phyloP scores from a whole-genome alignment of 2,888 invertebrate species.

The Autographa pulchrina region DNA sequence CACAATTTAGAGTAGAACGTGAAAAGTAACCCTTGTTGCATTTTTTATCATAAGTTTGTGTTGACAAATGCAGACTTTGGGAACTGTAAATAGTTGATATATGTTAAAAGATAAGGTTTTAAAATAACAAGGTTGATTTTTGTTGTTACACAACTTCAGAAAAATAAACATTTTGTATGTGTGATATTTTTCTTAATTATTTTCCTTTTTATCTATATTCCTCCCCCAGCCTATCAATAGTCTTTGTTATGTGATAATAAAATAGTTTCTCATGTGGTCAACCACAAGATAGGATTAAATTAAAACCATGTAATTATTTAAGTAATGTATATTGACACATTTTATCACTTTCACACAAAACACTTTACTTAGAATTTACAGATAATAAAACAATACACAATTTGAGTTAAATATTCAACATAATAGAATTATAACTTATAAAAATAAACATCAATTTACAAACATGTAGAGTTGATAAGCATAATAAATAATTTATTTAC shows the following conservation, averaged over 20 bases:
- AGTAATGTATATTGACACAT: slow-evolving; percentile 88
- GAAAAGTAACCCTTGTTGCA: slow-evolving; percentile 87
- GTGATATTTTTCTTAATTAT: slow-evolving; percentile 83
- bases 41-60: slow-evolving; percentile 88
- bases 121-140: slow-evolving; percentile 89
- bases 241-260: slow-evolving; percentile 12
- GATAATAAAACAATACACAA: slow-evolving; percentile 83
- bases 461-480: slow-evolving; percentile 54
- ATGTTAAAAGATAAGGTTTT: slow-evolving; percentile 88
- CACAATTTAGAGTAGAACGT: slow-evolving; percentile 87
- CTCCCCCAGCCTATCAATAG: slow-evolving; percentile 56
- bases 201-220: slow-evolving; percentile 62
- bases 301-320: slow-evolving; percentile 75
- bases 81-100: slow-evolving; percentile 89
- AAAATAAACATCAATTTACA: slow-evolving; percentile 78
- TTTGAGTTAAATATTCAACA: slow-evolving; percentile 83
- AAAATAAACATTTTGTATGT: slow-evolving; percentile 90
- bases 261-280: slow-evolving; percentile 3
- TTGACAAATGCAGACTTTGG: slow-evolving; percentile 86
- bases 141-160: slow-evolving; percentile 89
- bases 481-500: slow-evolving; percentile 61
- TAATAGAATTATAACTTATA: slow-evolving; percentile 83
- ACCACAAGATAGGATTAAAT: slow-evolving; percentile 51
- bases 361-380: slow-evolving; percentile 86
- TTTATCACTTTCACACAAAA: slow-evolving; percentile 87